Conservation (phyloP, 1,140 invertebrate genomes). For the Meloidogyne hapla region DNA sequence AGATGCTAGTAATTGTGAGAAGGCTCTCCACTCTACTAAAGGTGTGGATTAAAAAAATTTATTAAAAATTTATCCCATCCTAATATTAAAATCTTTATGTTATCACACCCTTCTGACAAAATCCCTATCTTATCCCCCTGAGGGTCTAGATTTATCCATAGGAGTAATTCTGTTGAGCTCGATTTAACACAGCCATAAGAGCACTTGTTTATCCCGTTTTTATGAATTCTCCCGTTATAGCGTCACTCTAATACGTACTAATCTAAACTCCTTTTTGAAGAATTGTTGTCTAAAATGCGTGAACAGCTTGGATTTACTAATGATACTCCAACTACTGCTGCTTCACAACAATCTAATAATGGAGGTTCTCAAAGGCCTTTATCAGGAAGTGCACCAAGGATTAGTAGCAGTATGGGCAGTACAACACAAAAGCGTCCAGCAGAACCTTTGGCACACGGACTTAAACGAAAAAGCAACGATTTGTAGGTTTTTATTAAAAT, state of each 20-base stretch:
- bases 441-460: constrained; percentile 26
- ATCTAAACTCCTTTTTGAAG: too few relatives aligned
- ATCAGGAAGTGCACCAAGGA: not conserved
- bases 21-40: constrained; percentile 34
- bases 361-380: not conserved
- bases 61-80: not conserved
- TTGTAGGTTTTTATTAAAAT: not conserved
- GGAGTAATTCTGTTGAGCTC: too few relatives aligned
- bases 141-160: too few relatives aligned
- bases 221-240: too few relatives aligned
- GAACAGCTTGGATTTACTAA: constrained; percentile 7
- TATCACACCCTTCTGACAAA: too few relatives aligned
- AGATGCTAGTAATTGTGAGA: constrained; percentile 48
- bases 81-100: not conserved
- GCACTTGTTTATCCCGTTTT: too few relatives aligned
- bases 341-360: constrained; percentile 8
- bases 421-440: constrained; percentile 6
- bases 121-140: too few relatives aligned
- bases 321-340: not conserved
- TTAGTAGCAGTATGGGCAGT: constrained; percentile 19
- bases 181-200: too few relatives aligned
- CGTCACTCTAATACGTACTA: too few relatives aligned
- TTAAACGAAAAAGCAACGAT: constrained; percentile 35
- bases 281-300: constrained; percentile 35
- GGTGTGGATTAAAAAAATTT: constrained; percentile 4